A percentile compares a stretch with the other conserved stretches of the same genome.
These are phyloP conservation scores for Meriones unguiculatus DNA, from an alignment of 2,113 vertebrate genomes.

Conservation along the genomic window DNA sequence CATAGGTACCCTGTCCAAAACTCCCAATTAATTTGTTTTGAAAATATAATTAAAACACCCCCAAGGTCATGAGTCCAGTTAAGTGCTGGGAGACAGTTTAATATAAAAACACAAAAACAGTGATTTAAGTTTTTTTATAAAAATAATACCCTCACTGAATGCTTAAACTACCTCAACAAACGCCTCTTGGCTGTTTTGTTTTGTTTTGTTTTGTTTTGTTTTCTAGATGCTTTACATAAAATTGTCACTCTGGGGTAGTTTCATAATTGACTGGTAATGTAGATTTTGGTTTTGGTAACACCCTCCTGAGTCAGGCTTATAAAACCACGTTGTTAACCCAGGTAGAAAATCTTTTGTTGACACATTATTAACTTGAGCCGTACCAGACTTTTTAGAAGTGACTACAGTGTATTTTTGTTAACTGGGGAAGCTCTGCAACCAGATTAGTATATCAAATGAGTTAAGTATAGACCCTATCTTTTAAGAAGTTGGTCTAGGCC, in stretches of 20 bases:
- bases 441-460: not conserved
- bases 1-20: not conserved
- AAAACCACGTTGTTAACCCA: not conserved
- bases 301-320: not conserved
- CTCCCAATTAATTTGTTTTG: not conserved
- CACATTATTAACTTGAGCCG: not conserved
- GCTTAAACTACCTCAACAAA: not conserved
- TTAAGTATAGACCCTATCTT: not conserved
- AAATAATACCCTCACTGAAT: not conserved
- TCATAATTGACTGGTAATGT: not conserved
- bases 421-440: not conserved
- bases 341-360: not conserved
- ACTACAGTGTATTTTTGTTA: not conserved
- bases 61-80: not conserved
- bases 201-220: too few relatives aligned
- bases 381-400: not conserved
- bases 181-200: too few relatives aligned
- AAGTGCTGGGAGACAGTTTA: not conserved
- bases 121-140: not conserved
- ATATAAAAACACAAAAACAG: not conserved
- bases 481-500: not conserved
- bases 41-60: not conserved
- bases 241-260: not conserved
- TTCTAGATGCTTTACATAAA: not conserved
- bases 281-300: not conserved